Percentiles rank a stretch among this genome's conserved stretches.
These are phyloP conservation scores for Plagodis pulveraria DNA, from an alignment of 2,888 invertebrate species.

Conservation along the genomic window DNA sequence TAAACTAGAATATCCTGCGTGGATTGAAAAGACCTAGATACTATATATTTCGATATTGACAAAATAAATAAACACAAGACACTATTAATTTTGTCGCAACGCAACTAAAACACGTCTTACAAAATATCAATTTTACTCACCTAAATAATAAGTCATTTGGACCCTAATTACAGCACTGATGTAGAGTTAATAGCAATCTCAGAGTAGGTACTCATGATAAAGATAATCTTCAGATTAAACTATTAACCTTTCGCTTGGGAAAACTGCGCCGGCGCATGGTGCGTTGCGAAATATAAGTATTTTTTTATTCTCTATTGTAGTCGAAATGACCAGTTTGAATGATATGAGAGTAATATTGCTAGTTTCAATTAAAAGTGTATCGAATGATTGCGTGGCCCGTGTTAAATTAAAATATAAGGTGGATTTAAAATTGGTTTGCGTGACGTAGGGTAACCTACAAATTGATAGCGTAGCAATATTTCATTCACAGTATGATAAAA, in stretches of 20 bases:
- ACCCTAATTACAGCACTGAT: constrained; percentile 46
- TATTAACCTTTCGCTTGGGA: constrained; percentile 73
- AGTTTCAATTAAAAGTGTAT: constrained; percentile 21
- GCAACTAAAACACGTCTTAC: constrained; percentile 23
- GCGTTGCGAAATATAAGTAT: constrained; percentile 52
- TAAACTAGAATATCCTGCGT: too few species aligned
- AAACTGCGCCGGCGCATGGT: constrained; percentile 44
- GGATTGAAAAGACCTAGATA: too few species aligned
- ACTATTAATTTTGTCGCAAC: constrained; percentile 13
- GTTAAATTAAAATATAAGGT: neutral
- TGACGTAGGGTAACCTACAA: too few species aligned
- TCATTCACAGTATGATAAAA: too few species aligned
- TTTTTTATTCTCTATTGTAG: constrained; percentile 26
- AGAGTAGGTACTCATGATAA: constrained; percentile 47
- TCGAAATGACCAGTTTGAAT: constrained; percentile 36
- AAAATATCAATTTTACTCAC: constrained; percentile 25
- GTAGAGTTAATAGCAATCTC: constrained; percentile 45
- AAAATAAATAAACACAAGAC: too few species aligned
- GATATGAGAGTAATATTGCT: constrained; percentile 46
- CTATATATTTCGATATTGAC: too few species aligned
- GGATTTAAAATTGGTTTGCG: neutral
- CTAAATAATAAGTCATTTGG: constrained; percentile 30
- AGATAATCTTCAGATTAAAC: constrained; percentile 55
- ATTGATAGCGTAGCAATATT: too few species aligned
- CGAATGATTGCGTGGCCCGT: constrained; percentile 4